Evolutionary conservation across 2,888 invertebrate genomes (phyloP).

Genomic region (Ophion obscuratus): DNA sequence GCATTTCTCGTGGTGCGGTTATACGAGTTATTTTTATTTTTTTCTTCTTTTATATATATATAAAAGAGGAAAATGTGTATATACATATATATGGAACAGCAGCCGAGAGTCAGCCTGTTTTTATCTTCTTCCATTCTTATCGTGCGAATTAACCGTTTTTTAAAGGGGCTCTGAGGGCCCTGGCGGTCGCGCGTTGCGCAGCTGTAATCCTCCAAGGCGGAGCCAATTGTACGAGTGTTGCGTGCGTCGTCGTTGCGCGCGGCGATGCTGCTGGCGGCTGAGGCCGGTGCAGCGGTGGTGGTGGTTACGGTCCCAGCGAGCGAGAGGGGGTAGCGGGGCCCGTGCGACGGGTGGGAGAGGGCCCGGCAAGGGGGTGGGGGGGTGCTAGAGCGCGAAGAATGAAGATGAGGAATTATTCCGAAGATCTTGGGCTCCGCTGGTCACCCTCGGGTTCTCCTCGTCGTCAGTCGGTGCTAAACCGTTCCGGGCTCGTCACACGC

Average conservation of each 20-base stretch:
- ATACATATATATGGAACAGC: neutral
- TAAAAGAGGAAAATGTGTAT: too few relatives aligned
- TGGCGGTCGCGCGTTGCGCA: neutral
- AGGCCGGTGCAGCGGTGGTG: neutral
- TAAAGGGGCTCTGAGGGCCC: neutral
- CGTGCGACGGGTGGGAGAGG: neutral
- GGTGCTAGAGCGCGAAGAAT: constrained; percentile 75
- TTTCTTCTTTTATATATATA: too few relatives aligned
- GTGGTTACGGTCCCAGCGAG: neutral
- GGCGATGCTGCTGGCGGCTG: neutral
- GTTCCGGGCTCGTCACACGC: constrained; percentile 68
- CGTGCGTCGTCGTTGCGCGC: neutral
- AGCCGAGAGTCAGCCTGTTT: constrained; percentile 6
- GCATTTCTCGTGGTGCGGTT: constrained; percentile 35
- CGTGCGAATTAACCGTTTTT: constrained; percentile 46
- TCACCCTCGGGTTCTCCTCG: constrained; percentile 9
- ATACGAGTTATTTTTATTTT: constrained; percentile 20
- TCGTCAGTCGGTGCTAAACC: constrained; percentile 83
- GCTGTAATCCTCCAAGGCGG: neutral
- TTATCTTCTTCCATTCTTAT: neutral
- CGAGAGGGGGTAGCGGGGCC: neutral
- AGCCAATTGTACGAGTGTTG: neutral
- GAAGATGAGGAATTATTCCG: constrained; percentile 82
- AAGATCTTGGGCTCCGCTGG: constrained; percentile 74
- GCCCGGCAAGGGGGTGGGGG: constrained; percentile 49